Base-by-base conservation (phyloP, 1,140 invertebrate species). In the Drosophila punjabiensis region DNA sequence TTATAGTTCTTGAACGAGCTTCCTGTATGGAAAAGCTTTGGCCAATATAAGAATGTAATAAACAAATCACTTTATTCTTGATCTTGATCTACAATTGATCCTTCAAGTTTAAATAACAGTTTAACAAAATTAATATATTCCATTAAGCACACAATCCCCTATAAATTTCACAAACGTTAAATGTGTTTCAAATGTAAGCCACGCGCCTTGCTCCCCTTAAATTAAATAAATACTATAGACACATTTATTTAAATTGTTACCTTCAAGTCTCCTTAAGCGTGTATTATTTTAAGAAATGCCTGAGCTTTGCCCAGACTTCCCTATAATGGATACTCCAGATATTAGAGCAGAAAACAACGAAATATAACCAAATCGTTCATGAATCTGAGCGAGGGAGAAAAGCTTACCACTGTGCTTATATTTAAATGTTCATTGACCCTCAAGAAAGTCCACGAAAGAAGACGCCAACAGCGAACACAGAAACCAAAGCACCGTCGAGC, bases 371-470 rank as follows among this genome's bases (percentile, higher is more conserved):
- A 86, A 84, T 58, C 58, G 35, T 28, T 20, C n/a, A 11, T 16
- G 60, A 37, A 37, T 11, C 20, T 30, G 30, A 30, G 41, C 11
- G 11, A 52, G 24, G 24, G 41, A 32, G 50, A 61, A 87, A 79
- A 83, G 84, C 84, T 88, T 76, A 86, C 73, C 73, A 83, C 50
- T 81, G 76, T 77, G 80, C 62, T 77, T 83, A 71, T 76, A 79
- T 79, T 87, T 80, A 81, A 87, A 71, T 82, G 84, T 87, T 87
- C 84, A 81, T 78, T 87, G 84, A 87, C 84, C 81, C 56, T 39
- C 28, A 30, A 35, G 33, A 32, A 48, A 60, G 71, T 68, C 60
- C 60, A 65, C 65, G 37, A 69, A 71, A 68, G 39, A 69, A 71
- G 65, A 71, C 48, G 28, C 61, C 61, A 68, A 52, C 45, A 56